phyloP scores from a whole-genome alignment of 1,140 invertebrate genomes.

The Neotoxoptera formosana region DNA sequence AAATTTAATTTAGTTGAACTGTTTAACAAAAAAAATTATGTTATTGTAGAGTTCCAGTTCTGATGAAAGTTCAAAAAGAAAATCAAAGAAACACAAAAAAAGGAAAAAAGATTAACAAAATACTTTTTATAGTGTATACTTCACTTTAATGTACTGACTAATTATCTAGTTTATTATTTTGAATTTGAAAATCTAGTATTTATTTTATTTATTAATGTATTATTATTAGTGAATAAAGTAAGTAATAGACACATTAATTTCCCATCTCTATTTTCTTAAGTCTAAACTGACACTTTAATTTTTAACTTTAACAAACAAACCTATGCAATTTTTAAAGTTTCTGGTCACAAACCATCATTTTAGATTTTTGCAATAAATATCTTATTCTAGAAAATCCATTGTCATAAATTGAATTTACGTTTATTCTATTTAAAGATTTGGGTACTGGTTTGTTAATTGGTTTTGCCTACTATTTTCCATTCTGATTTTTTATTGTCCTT shows the following conservation, averaged over 20 bases:
- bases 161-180: not conserved
- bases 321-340: no score
- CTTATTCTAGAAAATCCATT: no score
- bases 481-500: no score
- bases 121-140: not conserved
- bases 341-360: no score
- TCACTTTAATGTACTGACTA: not conserved
- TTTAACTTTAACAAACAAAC: no score
- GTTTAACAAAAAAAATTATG: not conserved
- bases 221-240: not conserved
- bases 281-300: not conserved
- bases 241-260: not conserved
- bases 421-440: no score
- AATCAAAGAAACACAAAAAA: slow-evolving; percentile 58
- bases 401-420: no score
- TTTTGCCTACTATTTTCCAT: no score
- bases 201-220: not conserved
- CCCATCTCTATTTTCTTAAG: not conserved
- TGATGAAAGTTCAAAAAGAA: slow-evolving; percentile 52
- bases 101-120: slow-evolving; percentile 30
- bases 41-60: slow-evolving; percentile 56
- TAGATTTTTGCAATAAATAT: no score
- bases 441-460: no score
- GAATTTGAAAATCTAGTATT: not conserved
- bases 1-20: not conserved